Evolutionary conservation across 2,888 invertebrate species (phyloP).

Genomic region (Epiblema foenella): DNA sequence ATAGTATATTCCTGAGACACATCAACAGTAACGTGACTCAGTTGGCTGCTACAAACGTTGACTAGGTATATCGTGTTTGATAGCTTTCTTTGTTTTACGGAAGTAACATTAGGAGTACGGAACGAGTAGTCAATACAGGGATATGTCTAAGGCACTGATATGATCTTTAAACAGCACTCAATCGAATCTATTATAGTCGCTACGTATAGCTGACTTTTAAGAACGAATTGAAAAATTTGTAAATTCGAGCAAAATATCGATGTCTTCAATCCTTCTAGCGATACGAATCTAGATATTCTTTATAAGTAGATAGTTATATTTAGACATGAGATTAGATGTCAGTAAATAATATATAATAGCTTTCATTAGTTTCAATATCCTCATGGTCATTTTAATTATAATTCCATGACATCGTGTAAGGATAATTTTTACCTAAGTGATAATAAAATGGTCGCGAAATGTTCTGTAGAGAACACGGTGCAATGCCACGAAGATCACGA

Average conservation of each 20-base stretch:
- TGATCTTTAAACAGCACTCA: not conserved
- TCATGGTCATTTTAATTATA: conserved; percentile 37
- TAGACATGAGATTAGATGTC: conserved; percentile 9
- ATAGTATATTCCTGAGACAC: conserved; percentile 33
- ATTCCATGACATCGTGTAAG: conserved; percentile 43
- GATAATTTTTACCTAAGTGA: conserved; percentile 43
- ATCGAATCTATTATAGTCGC: not conserved
- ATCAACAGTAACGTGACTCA: conserved; percentile 30
- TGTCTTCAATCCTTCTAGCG: not conserved
- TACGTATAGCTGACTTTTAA: not conserved
- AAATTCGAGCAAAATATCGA: not conserved
- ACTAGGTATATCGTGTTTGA: conserved; percentile 3
- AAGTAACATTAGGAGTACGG: not conserved
- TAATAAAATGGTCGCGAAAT: conserved; percentile 47
- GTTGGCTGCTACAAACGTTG: conserved; percentile 10
- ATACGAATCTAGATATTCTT: not conserved
- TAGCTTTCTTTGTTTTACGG: conserved; percentile 5
- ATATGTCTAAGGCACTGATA: too few relatives aligned
- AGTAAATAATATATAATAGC: conserved; percentile 27
- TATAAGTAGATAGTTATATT: too few relatives aligned
- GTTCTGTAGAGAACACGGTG: conserved; percentile 52
- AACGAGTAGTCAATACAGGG: too few relatives aligned
- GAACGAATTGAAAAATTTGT: not conserved
- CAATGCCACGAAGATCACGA: conserved; percentile 68
- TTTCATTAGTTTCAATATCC: conserved; percentile 33